phyloP scores from a whole-genome alignment of 2,113 vertebrate genomes.

The Tupaia chinensis region DNA sequence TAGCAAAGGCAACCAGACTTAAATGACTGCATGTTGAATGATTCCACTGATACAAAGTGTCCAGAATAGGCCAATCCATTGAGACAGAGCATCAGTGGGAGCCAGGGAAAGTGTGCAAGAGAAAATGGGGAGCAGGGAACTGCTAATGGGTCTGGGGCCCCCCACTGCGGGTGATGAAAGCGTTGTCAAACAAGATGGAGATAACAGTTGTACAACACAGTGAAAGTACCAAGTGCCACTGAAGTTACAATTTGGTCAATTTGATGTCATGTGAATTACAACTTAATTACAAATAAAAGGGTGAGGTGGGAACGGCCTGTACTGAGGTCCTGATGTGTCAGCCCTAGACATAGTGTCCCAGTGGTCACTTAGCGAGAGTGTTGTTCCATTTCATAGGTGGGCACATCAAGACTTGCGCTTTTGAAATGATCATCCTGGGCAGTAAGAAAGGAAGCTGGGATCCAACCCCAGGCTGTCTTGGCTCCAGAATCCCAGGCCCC shows the following conservation, averaged over 20 bases:
- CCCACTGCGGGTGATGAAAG: no score
- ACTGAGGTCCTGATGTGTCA: rapidly evolving
- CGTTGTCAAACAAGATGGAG: not conserved
- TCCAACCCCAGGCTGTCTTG: no score
- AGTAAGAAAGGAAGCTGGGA: not conserved
- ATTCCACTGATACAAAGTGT: no score
- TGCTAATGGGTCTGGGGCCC: rapidly evolving
- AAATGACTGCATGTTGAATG: rapidly evolving
- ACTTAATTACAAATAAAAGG: not conserved
- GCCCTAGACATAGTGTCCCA: not conserved
- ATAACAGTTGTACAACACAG: rapidly evolving
- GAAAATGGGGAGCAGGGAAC: no score
- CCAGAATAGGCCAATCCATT: not conserved
- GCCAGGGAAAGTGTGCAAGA: no score
- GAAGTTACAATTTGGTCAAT: not conserved
- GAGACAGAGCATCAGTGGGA: not conserved
- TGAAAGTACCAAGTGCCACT: rapidly evolving
- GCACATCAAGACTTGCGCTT: not conserved
- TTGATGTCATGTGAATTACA: not conserved
- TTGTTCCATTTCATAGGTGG: not conserved
- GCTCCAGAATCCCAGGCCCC: no score
- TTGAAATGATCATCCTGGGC: not conserved
- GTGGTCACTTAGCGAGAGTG: not conserved
- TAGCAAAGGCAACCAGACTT: not conserved
- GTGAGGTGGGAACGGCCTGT: not conserved